Evolutionary conservation across 2,888 invertebrate species (phyloP), one percentile per base, ranked within the genome.

Genomic region (Ormyrus thymus): DNA sequence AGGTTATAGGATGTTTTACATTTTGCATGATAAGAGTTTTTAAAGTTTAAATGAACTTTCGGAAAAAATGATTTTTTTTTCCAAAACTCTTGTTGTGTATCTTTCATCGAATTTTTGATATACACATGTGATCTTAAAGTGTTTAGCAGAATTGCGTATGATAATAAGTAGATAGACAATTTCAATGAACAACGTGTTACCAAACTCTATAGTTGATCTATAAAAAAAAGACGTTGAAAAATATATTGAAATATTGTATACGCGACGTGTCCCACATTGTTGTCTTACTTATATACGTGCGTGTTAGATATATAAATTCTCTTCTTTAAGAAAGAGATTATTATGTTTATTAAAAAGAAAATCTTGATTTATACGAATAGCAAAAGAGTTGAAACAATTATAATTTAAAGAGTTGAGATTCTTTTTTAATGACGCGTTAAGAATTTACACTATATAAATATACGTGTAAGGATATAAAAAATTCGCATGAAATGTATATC

Each of bases 291-390:
- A 45, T 56, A 61, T 45, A 45, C 48, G 61, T 68, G 61, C 46
- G 61, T 72, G 61, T 69, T 78, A 73, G 68, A 73, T 51, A 56
- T 72, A 77, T 59, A 65, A 10, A 10, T 45, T 53, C 50, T 46
- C 64, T 29, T 56, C 11, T 48, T 29, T 7, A 46, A 0, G 15
- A 48, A 29, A 65, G 13, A 55, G 50, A 74, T 53, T 56, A 45
- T n/a, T 66, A 9, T 69, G 61, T 59, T 10, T 53, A 61, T 53
- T 61, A 10, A 11, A 69, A 46, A 43, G 50, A 55, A 58, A 64
- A 66, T 50, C 68, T 68, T 61, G 61, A 75, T 7, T 70, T 10
- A 50, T 29, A 29, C 29, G 29, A 29, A 29, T 29, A 4, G 29
- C 29, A n/a, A 48, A 45, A n/a, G 51, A 62, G 15, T 11, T 6